These are phyloP conservation scores for Tethea ocularis DNA, from an alignment of 2,888 invertebrate genomes.

Conservation along the genomic window DNA sequence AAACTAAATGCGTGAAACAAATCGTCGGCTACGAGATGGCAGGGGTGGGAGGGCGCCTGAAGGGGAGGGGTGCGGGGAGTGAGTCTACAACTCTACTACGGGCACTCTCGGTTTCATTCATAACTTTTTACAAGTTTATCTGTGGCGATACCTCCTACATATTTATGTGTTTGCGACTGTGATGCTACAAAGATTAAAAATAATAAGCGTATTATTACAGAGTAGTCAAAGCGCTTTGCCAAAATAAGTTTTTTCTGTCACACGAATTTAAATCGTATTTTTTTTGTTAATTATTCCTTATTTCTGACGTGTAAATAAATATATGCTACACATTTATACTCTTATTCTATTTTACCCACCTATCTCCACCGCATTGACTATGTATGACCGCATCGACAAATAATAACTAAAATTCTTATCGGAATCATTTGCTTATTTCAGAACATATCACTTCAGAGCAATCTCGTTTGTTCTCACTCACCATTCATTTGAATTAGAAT, in stretches of 20 bases:
- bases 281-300: too few species aligned
- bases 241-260: neutral
- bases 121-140: conserved; percentile 85
- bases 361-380: too few species aligned
- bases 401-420: neutral
- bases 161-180: conserved; percentile 80
- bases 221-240: conserved; percentile 10
- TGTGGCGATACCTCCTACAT: conserved; percentile 80
- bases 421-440: neutral
- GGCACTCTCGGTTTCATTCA: conserved; percentile 83
- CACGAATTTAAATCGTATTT: neutral
- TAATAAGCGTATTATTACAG: conserved; percentile 18
- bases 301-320: too few species aligned
- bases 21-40: conserved; percentile 51
- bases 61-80: conserved; percentile 35
- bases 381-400: too few species aligned
- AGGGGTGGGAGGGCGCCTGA: conserved; percentile 33
- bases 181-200: conserved; percentile 60
- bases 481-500: too few species aligned
- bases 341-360: too few species aligned
- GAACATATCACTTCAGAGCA: too few species aligned
- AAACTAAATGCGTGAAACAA: conserved; percentile 79
- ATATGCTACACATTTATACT: too few species aligned
- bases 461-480: too few species aligned
- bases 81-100: conserved; percentile 80